phyloP scores from a whole-genome alignment of 2,888 invertebrate genomes.

The Tricholauxania praeusta region DNA sequence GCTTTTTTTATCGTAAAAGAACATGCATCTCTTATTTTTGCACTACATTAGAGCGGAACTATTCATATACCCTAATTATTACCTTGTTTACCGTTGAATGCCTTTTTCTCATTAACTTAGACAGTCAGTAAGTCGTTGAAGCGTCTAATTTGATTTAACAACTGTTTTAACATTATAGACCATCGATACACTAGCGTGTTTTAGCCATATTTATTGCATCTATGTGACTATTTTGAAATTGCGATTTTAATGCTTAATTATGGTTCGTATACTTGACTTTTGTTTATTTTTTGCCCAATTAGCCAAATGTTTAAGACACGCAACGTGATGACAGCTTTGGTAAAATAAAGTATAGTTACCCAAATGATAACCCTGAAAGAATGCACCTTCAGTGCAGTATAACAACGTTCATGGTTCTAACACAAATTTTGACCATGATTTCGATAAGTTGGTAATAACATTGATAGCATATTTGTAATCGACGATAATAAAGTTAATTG shows the following conservation, averaged over 20 bases:
- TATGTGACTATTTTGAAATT: background rate
- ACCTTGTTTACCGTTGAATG: background rate
- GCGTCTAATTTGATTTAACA: constrained; percentile 37
- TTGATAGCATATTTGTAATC: background rate
- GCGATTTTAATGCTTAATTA: background rate
- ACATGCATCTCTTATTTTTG: too few species aligned
- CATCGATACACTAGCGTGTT: background rate
- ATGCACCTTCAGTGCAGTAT: background rate
- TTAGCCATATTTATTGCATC: background rate
- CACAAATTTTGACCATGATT: constrained; percentile 15
- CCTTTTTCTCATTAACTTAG: constrained; percentile 20
- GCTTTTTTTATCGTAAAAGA: too few species aligned
- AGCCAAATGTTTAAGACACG: background rate
- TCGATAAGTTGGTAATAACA: constrained; percentile 17
- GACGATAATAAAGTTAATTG: too few species aligned
- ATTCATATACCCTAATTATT: background rate
- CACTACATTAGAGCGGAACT: too few species aligned
- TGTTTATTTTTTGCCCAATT: constrained; percentile 12
- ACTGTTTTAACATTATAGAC: constrained; percentile 35
- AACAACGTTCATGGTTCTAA: constrained; percentile 8
- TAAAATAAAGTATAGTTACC: background rate
- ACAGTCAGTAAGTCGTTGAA: constrained; percentile 21
- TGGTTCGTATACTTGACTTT: background rate
- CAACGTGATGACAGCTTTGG: constrained; percentile 19
- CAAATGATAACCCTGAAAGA: constrained; percentile 16